Percentiles rank a stretch among this genome's conserved stretches.
These are phyloP conservation scores for Salvelinus alpinus DNA, from an alignment of 2,113 vertebrate species.

Conservation along the genomic window DNA sequence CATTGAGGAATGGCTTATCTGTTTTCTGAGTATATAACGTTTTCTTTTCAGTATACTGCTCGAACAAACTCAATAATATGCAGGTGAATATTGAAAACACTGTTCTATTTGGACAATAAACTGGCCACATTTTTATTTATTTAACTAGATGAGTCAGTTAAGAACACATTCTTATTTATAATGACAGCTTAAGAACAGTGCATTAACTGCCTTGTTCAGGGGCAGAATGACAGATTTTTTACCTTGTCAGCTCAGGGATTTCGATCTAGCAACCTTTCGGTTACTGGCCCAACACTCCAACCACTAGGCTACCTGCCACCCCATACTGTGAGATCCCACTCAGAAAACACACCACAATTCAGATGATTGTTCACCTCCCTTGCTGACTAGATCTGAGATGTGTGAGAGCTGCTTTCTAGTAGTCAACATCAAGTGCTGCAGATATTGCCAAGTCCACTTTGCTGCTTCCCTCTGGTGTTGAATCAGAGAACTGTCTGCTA, in stretches of 20 bases:
- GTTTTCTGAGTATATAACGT: not conserved
- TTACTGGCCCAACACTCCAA: too few species aligned
- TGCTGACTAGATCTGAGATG: not conserved
- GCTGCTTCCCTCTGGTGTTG: not conserved
- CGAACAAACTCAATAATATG: not conserved
- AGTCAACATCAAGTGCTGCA: slow-evolving; percentile 19
- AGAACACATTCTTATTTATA: too few species aligned
- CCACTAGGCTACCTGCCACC: too few species aligned
- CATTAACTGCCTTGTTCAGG: too few species aligned
- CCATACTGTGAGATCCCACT: not conserved
- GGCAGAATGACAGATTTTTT: too few species aligned
- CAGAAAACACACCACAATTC: not conserved
- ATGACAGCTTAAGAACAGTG: too few species aligned
- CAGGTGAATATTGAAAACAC: not conserved
- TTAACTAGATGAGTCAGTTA: too few species aligned
- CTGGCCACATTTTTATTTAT: not conserved
- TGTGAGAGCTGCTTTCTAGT: slow-evolving; percentile 20
- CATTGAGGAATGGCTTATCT: not conserved
- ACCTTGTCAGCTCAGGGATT: too few species aligned
- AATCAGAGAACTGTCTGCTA: not conserved
- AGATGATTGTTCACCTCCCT: not conserved
- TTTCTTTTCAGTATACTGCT: not conserved
- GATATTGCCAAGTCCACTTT: not conserved
- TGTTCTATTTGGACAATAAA: not conserved
- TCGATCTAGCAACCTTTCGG: too few species aligned